Evolutionary conservation across 1,140 invertebrate genomes (phyloP), one percentile per base, ranked within the genome.

Genomic region (Camponotus pennsylvanicus): DNA sequence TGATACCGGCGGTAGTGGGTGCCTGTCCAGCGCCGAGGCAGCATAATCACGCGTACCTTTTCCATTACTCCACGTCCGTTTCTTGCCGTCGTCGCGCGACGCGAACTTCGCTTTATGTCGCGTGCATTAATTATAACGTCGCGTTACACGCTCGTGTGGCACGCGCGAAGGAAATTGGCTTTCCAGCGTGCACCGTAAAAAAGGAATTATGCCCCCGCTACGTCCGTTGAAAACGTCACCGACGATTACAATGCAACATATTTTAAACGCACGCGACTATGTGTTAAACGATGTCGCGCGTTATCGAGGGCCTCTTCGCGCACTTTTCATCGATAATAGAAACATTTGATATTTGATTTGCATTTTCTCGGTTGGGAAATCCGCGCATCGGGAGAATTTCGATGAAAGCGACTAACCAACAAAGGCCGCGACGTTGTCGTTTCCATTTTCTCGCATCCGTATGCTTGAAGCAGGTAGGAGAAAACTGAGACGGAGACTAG

Each of bases 21-120:
- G 87, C 86, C 85, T 90, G 91, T 91, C 89, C 89, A 83, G 78
- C 63, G 67, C 66, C 42, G n/a, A 82, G 85, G 64, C 87, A 73
- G 79, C 64, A 90, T 91, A 91, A 91, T 92, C 86, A 89, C 88
- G 82, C 71, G 85, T 86, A 42, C 84, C 69, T 69, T 87, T 91
- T 89, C 52, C 52, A 32, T 84, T 69, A 75, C 66, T 84, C 64
- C 69, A 45, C 71, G 86, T 86, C 77, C 52, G 32, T 13, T 80
- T 82, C 77, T 80, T 88, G 88, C 78, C 37, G 27, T 40, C 37
- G 52, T 7, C 42, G 57, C 67, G 67, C 85, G 27, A 59, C 55
- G 85, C 67, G 49, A 78, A 69, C 66, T 76, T 87, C 52, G 57
- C 63, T 76, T 85, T 76, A 85, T 55, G 34, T 52, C 52, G 66